phyloP scores from a whole-genome alignment of 2,113 vertebrate genomes.

The Pseudopodoces humilis region DNA sequence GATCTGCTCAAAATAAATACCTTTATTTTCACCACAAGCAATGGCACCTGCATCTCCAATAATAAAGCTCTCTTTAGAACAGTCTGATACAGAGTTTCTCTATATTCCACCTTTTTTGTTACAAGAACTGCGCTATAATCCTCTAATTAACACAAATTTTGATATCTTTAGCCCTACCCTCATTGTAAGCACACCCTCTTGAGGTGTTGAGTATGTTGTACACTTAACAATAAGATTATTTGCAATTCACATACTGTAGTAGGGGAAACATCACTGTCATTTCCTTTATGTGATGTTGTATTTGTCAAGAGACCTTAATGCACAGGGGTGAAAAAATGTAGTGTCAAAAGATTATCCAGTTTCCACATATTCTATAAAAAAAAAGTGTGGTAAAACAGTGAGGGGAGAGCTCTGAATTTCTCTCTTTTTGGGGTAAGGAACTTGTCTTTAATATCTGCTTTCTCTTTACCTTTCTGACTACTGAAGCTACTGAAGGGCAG shows the following conservation, averaged over 20 bases:
- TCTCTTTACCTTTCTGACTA: background rate
- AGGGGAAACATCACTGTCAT: background rate
- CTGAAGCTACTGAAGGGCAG: background rate
- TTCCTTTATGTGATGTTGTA: background rate
- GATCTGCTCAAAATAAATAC: slow-evolving; percentile 32
- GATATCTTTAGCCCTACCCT: slow-evolving; percentile 24
- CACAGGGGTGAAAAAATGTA: background rate
- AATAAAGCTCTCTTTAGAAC: background rate
- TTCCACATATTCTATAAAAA: background rate
- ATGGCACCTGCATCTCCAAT: background rate
- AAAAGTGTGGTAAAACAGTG: background rate
- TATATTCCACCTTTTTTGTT: background rate
- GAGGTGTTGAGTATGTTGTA: slow-evolving; percentile 5
- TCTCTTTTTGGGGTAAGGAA: background rate
- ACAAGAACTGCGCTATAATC: background rate
- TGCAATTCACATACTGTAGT: background rate
- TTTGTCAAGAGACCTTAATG: background rate
- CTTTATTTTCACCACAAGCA: slow-evolving; percentile 11
- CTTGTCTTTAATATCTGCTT: background rate
- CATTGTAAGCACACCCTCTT: slow-evolving; percentile 24
- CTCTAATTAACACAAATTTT: slow-evolving; percentile 36
- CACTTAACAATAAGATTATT: slow-evolving; percentile 21
- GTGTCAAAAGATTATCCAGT: background rate
- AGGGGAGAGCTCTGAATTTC: background rate
- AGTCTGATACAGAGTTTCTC: background rate